These are phyloP conservation scores for Diabrotica balteata DNA, from an alignment of 2,888 invertebrate genomes.

Conservation along the genomic window DNA sequence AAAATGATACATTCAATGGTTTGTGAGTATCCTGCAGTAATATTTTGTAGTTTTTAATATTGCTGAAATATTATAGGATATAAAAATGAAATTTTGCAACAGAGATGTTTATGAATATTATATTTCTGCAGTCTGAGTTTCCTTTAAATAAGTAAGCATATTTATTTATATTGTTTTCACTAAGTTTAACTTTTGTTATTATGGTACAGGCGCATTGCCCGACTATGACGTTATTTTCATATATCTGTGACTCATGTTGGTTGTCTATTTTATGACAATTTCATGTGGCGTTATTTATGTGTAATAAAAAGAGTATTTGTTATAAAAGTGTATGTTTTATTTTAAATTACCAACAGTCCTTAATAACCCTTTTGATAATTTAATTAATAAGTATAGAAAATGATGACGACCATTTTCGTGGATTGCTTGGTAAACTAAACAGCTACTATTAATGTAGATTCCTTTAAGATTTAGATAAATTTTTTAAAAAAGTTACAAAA, in stretches of 20 bases:
- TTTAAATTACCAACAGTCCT: constrained; percentile 4
- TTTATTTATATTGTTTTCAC: constrained; percentile 19
- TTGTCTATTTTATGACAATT: constrained; percentile 30
- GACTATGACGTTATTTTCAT: constrained; percentile 15
- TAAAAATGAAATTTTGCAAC: constrained; percentile 8
- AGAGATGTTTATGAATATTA: constrained; percentile 4
- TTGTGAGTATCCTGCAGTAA: too few species aligned
- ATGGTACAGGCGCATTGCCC: constrained; percentile 15
- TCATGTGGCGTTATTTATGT: constrained; percentile 25
- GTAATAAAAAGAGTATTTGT: constrained; percentile 29
- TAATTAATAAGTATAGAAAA: too few species aligned
- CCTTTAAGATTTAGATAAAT: too few species aligned
- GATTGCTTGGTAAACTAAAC: too few species aligned
- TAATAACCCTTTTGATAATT: too few species aligned
- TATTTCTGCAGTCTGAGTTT: constrained; percentile 13
- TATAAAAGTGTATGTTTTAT: constrained; percentile 22
- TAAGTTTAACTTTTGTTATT: constrained; percentile 24
- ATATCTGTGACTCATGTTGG: constrained; percentile 10
- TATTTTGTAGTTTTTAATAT: too few species aligned
- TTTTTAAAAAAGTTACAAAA: too few species aligned
- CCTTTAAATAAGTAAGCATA: constrained; percentile 10
- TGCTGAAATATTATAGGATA: not conserved
- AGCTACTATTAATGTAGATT: too few species aligned
- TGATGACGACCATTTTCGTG: too few species aligned
- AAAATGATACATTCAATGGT: too few species aligned